Base-by-base conservation (phyloP, 1,140 invertebrate genomes). In the Apis cerana region DNA sequence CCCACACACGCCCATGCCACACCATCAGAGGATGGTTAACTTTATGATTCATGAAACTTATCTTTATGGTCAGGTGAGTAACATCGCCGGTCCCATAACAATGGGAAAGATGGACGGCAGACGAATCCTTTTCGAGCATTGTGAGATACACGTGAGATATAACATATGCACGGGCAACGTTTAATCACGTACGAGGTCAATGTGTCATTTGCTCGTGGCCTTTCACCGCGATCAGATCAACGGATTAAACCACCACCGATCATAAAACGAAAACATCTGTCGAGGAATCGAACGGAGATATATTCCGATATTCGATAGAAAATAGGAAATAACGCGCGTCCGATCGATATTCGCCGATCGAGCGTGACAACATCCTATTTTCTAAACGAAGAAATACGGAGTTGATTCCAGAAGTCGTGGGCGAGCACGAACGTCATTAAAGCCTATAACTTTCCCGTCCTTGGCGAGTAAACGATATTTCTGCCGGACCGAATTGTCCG, bases 341-440 rank as follows among this genome's bases (percentile, higher is more conserved):
- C 59, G 56, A 58, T 59, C 23, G 33, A 56, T 7, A 9, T 33
- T 21, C 21, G 33, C 50, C 33, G 15, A 64, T 19, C 50, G 52
- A 17, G 13, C 23, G n/a, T 59, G 4, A 52, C 52, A 50, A 11
- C 80, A 2, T 21, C 21, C 23, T 4, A 21, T 61, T 23, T 71
- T 74, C 56, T 72, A 88, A 59, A 59, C 69, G 48, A 48, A 61
- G 58, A 83, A 58, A 67, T 17, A 17, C 12, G 75, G 59, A 68
- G 15, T 89, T 88, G 87, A 89, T 88, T 64, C 87, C 87, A 89
- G 78, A 88, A 88, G 21, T 77, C 75, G 88, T 89, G 71, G 88
- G 87, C 88, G 84, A 82, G 11, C 43, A 56, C 43, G 70, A 70
- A 88, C 84, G 78, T 89, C 87, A 88, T 77, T 76, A 50, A 21